Percentiles rank a stretch among this genome's conserved stretches.
phyloP scores from a whole-genome alignment of 2,797 vertebrate genomes.

The Menidia menidia region DNA sequence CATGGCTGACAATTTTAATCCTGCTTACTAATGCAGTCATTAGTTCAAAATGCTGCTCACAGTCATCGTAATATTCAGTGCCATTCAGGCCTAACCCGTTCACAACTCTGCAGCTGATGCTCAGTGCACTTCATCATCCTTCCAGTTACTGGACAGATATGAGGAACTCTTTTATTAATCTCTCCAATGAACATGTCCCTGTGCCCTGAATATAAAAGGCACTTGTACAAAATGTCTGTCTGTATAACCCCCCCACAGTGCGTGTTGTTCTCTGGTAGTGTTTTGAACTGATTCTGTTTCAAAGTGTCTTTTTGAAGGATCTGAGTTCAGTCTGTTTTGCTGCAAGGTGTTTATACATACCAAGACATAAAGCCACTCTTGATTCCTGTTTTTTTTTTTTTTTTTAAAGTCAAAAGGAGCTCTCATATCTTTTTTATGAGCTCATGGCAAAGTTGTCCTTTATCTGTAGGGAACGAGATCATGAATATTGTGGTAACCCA shows the following conservation, averaged over 20 bases:
- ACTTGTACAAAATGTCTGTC: not conserved
- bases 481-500: constrained; percentile 78
- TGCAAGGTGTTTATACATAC: constrained; percentile 68
- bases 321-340: constrained; percentile 32
- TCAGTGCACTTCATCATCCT: constrained; percentile 71
- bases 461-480: constrained; percentile 73
- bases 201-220: not conserved
- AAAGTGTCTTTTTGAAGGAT: constrained; percentile 37
- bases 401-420: constrained; percentile 36
- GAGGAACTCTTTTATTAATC: constrained; percentile 59
- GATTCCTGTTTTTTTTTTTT: constrained; percentile 42
- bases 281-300: constrained; percentile 53
- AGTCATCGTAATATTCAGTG: constrained; percentile 45
- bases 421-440: constrained; percentile 63
- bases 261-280: constrained; percentile 15
- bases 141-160: constrained; percentile 76
- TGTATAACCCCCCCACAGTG: constrained; percentile 20
- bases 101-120: constrained; percentile 71
- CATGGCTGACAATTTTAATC: constrained; percentile 62
- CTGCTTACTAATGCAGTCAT: constrained; percentile 57
- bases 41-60: constrained; percentile 56
- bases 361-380: constrained; percentile 59
- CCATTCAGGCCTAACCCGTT: constrained; percentile 63
- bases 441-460: constrained; percentile 60
- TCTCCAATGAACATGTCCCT: not conserved